These are phyloP conservation scores for Vollenhovia emeryi DNA, from an alignment of 1,140 invertebrate species.

Conservation along the genomic window DNA sequence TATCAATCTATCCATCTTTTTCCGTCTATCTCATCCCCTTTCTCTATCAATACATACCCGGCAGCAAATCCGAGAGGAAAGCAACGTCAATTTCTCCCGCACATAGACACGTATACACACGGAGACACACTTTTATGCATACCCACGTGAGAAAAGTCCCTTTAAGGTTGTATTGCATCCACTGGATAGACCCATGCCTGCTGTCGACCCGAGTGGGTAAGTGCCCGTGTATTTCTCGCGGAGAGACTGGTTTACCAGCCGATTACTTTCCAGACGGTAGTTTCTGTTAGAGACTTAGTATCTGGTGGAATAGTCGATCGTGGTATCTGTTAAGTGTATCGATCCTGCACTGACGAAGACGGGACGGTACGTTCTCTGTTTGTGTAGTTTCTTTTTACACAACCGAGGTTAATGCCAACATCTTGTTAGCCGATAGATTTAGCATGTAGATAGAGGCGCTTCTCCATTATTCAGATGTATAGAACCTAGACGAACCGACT, in stretches of 20 bases:
- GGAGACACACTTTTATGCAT: constrained; percentile 24
- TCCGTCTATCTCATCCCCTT: constrained; percentile 4
- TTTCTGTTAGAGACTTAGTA: constrained; percentile 63
- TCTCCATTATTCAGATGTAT: constrained; percentile 54
- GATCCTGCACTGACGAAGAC: constrained; percentile 54
- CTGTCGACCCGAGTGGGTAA: constrained; percentile 83
- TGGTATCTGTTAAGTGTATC: constrained; percentile 52
- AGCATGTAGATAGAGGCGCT: constrained; percentile 58
- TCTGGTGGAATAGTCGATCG: constrained; percentile 38
- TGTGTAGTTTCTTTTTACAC: constrained; percentile 50
- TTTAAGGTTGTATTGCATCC: constrained; percentile 74
- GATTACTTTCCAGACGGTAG: constrained; percentile 65
- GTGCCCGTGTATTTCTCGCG: constrained; percentile 77
- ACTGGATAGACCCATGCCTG: constrained; percentile 83
- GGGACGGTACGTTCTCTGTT: constrained; percentile 61
- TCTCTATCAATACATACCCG: constrained; percentile 41
- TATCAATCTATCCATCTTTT: constrained; percentile 41
- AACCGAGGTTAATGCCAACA: constrained; percentile 20
- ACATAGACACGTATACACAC: neutral
- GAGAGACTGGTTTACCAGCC: constrained; percentile 53
- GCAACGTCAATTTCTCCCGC: constrained; percentile 40
- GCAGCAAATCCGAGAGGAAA: constrained; percentile 38
- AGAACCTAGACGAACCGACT: constrained; percentile 36
- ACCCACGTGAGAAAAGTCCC: constrained; percentile 54
- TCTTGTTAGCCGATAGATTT: constrained; percentile 52